Base-by-base conservation (phyloP, 1,140 invertebrate genomes). In the Ooceraea biroi region DNA sequence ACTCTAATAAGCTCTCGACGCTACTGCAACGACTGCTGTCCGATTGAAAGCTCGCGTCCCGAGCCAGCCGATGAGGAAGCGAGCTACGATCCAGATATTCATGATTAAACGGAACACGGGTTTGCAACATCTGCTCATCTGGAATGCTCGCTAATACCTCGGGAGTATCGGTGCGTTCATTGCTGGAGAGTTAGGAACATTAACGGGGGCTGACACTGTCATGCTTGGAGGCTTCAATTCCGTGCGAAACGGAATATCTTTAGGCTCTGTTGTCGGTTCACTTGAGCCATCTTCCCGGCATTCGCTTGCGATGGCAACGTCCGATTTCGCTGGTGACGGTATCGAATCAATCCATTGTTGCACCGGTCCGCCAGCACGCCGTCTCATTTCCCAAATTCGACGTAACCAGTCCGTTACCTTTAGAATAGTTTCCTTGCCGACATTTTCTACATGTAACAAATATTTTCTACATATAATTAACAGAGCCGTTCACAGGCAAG, bases 1-100 rank as follows among this genome's bases (percentile, higher is more conserved):
- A 94, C 86, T 97, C 97, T 82, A 97, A 91, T 58, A 97, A 95
- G 91, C 96, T 97, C 91, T 97, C 96, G 14, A 97, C 96, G 90
- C 96, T 97, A 66, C 96, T 97, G 83, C 96, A 96, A 78, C 96
- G 95, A 91, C 97, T 97, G 44, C 96, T 96, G 91, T 97, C 96
- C 52, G 96, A 97, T 94, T 97, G 95, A 25, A 96, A 93, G 17
- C 96, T 96, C n/a, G 94, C 94, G 85, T 96, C 96, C 17, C 96
- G 94, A 2, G 92, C 92, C 69, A 96, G 85, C 78, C 89, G 91
- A 50, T 65, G 85, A 22, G 84, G 76, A 30, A 89, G 55, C 17
- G 90, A 91, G 27, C 91, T 92, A n/a, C 5, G 85, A 83, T 22
- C 60, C 4, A 0, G 3, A 48, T 69, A 73, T 55, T 36, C 19